Evolutionary conservation across 2,113 vertebrate species (phyloP), one percentile per base, ranked within the genome.

Genomic region (Lanius ludovicianus): DNA sequence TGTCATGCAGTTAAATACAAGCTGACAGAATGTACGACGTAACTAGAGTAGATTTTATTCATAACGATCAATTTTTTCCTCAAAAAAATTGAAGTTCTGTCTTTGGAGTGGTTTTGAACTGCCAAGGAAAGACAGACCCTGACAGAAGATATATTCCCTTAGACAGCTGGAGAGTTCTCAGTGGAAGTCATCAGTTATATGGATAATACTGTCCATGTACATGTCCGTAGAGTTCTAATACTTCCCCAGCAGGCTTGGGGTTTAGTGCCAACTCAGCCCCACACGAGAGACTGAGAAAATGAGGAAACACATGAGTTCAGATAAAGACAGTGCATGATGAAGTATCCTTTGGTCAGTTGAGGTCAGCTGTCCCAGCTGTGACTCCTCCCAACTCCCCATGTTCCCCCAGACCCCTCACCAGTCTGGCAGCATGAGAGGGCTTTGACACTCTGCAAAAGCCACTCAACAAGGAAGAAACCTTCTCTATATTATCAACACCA

Each of bases 1-100:
- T 89, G 79, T 78, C 83, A 82, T 39, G 46, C 31, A 60, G 42
- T 63, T 93, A 93, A 93, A 94, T 90, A 88, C 47, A 91, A 88
- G 33, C 42, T 95, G 94, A 86, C 2, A 6, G 52, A 86, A 91
- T 57, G 30, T 49, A 76, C 2, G 31, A 85, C 70, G 78, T 69
- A 88, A 74, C 44, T 63, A 79, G 41, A 89, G 37, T 35, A 87
- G 35, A 78, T 63, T n/a, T 80, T 75, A 92, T 52, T 91, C 52
- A 23, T 14, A 81, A 68, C 5, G 12, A 96, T 95, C 63, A 62
- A 23, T 77, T 83, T 93, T 78, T 94, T 41, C 22, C 47, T 55
- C 0, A 60, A 67, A 80, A 47, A 63, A n/a, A 27, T 4, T 39
- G 24, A 65, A 46, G 8, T 60, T 78, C 35, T 92, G 3, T 52